A percentile compares a stretch with the other conserved stretches of the same genome.
phyloP scores from a whole-genome alignment of 2,888 invertebrate species.

The Drosophila infuscata region DNA sequence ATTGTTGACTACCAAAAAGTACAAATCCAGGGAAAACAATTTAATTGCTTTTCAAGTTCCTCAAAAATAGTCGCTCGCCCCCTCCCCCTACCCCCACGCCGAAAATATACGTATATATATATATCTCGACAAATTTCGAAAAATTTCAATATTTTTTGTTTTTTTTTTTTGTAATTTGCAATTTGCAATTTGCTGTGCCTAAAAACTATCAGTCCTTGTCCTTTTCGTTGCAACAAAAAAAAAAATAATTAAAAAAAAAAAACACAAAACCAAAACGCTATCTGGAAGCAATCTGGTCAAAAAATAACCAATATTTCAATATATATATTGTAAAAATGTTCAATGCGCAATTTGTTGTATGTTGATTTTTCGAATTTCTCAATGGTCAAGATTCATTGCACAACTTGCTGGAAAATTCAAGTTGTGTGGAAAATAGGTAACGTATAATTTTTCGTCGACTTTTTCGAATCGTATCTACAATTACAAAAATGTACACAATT shows the following conservation, averaged over 20 bases:
- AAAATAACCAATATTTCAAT: conserved; percentile 10
- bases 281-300: conserved; percentile 1
- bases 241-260: background rate
- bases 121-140: conserved; percentile 7
- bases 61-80: background rate
- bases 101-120: no score
- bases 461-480: conserved; percentile 28
- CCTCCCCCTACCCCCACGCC: background rate
- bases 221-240: conserved; percentile 33
- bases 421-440: conserved; percentile 4
- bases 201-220: conserved; percentile 66
- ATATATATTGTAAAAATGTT: conserved; percentile 11
- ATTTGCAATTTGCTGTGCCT: conserved; percentile 32
- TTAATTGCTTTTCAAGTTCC: conserved; percentile 31
- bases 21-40: conserved; percentile 29
- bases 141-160: conserved; percentile 5
- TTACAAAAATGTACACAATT: conserved; percentile 27
- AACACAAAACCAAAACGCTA: background rate
- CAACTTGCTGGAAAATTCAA: background rate
- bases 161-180: conserved; percentile 2
- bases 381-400: background rate
- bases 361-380: conserved; percentile 4
- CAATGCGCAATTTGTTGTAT: conserved; percentile 22
- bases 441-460: conserved; percentile 13
- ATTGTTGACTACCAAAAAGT: conserved; percentile 2